These are phyloP conservation scores for Autographa gamma DNA, from an alignment of 2,888 invertebrate species.

Conservation along the genomic window DNA sequence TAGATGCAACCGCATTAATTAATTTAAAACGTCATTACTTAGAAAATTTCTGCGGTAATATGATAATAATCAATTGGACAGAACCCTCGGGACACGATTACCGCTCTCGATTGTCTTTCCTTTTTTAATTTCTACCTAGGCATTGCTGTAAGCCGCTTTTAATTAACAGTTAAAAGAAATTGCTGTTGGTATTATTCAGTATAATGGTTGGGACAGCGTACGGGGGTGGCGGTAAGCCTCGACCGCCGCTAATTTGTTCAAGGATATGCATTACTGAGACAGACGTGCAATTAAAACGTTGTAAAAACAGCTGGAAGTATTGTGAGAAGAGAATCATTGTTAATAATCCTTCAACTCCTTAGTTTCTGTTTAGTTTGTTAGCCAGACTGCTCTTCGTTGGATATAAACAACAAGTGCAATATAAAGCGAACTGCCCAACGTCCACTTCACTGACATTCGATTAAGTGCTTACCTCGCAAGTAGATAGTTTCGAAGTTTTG, in stretches of 20 bases:
- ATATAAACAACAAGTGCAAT: constrained; percentile 30
- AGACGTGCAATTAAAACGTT: constrained; percentile 17
- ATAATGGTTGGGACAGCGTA: constrained; percentile 17
- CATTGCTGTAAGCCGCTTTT: constrained; percentile 18
- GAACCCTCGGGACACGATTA: constrained; percentile 5
- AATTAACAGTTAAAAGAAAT: constrained; percentile 38
- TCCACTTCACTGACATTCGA: constrained; percentile 41
- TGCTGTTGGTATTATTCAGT: constrained; percentile 17
- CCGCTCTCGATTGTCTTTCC: not conserved
- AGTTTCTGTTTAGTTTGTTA: not conserved
- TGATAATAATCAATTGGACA: not conserved
- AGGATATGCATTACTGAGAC: constrained; percentile 7
- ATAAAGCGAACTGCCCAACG: constrained; percentile 42
- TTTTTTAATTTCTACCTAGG: constrained; percentile 16
- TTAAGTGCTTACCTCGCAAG: constrained; percentile 34
- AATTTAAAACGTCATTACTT: not conserved
- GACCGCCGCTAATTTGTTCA: constrained; percentile 11
- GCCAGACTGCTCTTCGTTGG: constrained; percentile 10
- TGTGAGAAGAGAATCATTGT: constrained; percentile 20
- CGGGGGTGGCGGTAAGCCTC: constrained; percentile 5
- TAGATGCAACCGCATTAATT: not conserved
- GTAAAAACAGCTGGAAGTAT: not conserved
- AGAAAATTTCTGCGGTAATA: not conserved
- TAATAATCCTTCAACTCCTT: constrained; percentile 21
- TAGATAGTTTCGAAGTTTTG: constrained; percentile 9